A percentile compares a stretch with the other conserved stretches of the same genome.
These are phyloP conservation scores for Mirza zaza DNA, from an alignment of 2,113 vertebrate genomes.

Conservation along the genomic window DNA sequence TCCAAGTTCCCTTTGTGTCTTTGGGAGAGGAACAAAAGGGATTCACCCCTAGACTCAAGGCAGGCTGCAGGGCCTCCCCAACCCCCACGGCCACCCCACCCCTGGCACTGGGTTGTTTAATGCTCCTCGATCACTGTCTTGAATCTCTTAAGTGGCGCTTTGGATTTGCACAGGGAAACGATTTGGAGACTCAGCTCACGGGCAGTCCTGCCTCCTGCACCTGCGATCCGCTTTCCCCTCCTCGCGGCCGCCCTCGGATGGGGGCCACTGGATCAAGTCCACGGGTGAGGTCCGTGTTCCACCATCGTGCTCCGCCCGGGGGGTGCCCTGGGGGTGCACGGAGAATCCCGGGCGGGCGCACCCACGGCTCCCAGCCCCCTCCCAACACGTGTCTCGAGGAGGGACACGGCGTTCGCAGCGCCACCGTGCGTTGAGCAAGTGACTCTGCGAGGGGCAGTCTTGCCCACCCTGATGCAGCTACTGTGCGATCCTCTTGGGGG, in stretches of 20 bases:
- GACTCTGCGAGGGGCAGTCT: fast-evolving
- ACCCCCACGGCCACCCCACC: not conserved
- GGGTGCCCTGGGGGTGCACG: not conserved
- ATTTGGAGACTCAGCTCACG: not conserved
- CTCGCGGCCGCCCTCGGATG: fast-evolving
- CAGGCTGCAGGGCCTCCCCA: not conserved
- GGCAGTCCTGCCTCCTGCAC: not conserved
- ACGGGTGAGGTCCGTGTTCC: fast-evolving
- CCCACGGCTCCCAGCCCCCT: fast-evolving
- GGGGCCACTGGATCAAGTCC: not conserved
- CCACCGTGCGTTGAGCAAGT: not conserved
- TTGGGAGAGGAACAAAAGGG: fast-evolving
- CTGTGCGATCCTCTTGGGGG: fast-evolving
- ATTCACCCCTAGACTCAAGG: not conserved
- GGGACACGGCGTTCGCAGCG: no score
- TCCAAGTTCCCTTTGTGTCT: not conserved
- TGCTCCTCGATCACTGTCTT: not conserved
- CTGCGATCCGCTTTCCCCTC: not conserved
- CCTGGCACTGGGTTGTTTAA: not conserved
- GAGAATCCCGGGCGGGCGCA: fast-evolving
- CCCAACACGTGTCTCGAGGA: no score
- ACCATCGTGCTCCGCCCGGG: not conserved
- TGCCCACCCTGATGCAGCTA: not conserved
- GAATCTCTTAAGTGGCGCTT: not conserved
- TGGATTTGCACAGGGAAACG: not conserved